These are phyloP conservation scores for Chrysodeixis includens DNA, from an alignment of 2,888 invertebrate genomes.

Conservation along the genomic window DNA sequence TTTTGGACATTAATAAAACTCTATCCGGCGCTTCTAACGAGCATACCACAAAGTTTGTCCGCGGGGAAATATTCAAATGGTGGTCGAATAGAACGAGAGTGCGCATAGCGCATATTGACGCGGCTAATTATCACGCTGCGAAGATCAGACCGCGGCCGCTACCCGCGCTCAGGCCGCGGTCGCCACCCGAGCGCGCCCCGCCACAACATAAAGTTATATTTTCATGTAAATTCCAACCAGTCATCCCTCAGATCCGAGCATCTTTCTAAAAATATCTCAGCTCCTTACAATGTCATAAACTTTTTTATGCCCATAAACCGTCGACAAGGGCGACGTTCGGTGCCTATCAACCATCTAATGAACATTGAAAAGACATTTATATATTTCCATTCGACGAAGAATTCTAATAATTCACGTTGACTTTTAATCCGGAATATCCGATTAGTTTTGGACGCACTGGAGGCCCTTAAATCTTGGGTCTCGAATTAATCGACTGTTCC, in stretches of 20 bases:
- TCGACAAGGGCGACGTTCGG: conserved; percentile 17
- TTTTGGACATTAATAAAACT: conserved; percentile 84
- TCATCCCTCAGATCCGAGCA: conserved; percentile 8
- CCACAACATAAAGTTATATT: conserved; percentile 12
- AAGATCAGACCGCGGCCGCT: conserved; percentile 12
- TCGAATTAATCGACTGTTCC: conserved; percentile 62
- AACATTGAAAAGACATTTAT: conserved; percentile 53
- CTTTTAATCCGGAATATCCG: conserved; percentile 61
- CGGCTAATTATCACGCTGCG: conserved; percentile 69
- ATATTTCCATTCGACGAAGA: conserved; percentile 53
- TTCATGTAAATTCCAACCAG: conserved; percentile 28
- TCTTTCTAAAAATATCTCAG: conserved; percentile 26
- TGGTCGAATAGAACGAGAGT: conserved; percentile 50
- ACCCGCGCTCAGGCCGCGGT: conserved; percentile 8
- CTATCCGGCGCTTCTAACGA: conserved; percentile 73
- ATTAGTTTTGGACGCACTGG: conserved; percentile 60
- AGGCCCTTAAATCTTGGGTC: conserved; percentile 58
- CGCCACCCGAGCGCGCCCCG: not conserved
- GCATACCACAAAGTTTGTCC: conserved; percentile 73
- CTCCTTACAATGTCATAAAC: conserved; percentile 24
- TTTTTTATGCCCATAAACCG: conserved; percentile 35
- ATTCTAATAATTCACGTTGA: conserved; percentile 61
- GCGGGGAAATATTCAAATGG: conserved; percentile 77
- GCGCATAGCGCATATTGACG: conserved; percentile 72
- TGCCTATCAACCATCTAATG: conserved; percentile 45